Evolutionary conservation across 2,113 vertebrate genomes (phyloP).

Genomic region (Tauraco erythrolophus): DNA sequence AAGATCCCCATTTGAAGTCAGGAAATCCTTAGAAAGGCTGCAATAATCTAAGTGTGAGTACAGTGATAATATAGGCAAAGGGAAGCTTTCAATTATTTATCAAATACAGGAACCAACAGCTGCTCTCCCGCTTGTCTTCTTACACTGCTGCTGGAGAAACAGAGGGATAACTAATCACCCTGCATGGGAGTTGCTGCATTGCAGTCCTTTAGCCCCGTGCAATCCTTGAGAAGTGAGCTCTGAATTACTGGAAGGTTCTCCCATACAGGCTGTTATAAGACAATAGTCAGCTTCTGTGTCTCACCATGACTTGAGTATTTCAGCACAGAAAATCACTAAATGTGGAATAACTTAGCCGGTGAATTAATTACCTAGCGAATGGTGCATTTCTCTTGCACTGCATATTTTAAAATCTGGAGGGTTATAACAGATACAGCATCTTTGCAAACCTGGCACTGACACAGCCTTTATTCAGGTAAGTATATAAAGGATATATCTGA

Average conservation of each 20-base stretch:
- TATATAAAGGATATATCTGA: not conserved
- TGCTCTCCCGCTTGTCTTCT: not conserved
- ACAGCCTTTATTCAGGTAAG: not conserved
- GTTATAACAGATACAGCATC: not conserved
- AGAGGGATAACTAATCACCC: not conserved
- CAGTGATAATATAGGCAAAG: not conserved
- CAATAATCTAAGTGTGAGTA: not conserved
- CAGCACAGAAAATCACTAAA: not conserved
- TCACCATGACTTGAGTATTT: not conserved
- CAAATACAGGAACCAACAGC: not conserved
- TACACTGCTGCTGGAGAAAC: not conserved
- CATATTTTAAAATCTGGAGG: not conserved
- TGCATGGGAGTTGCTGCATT: not conserved
- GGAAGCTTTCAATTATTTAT: not conserved
- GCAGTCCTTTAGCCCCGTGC: not conserved
- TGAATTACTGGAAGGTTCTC: not conserved
- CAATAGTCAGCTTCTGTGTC: rapidly evolving
- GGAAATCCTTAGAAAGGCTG: not conserved
- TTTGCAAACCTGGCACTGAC: not conserved
- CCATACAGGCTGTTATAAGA: not conserved
- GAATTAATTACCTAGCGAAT: not conserved
- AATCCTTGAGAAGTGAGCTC: not conserved
- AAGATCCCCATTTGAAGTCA: not conserved
- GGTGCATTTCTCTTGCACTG: not conserved
- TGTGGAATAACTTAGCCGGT: not conserved